Conservation (phyloP, 2,888 invertebrate genomes). For the Apotomis betuletana region DNA sequence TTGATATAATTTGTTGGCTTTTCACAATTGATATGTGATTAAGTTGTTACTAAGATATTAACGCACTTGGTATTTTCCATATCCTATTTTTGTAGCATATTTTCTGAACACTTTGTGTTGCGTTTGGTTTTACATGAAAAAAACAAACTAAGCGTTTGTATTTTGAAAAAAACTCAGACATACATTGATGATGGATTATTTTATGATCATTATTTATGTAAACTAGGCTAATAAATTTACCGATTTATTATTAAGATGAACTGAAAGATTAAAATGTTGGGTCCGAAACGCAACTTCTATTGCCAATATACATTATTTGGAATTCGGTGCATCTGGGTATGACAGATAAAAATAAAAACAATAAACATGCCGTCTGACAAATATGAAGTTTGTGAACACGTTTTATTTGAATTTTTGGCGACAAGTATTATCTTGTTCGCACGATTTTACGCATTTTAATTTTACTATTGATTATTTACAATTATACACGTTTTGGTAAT, state of each 20-base stretch:
- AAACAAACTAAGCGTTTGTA: too few relatives aligned
- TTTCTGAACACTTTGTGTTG: background rate
- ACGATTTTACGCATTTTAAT: background rate
- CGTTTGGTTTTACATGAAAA: too few relatives aligned
- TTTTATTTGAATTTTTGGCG: constrained; percentile 20
- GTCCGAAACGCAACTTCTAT: constrained; percentile 3
- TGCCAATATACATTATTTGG: constrained; percentile 9
- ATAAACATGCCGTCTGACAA: background rate
- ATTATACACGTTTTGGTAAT: background rate
- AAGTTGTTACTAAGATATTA: too few relatives aligned
- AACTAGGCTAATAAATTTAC: too few relatives aligned
- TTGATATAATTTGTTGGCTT: too few relatives aligned
- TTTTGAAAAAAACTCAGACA: too few relatives aligned
- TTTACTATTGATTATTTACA: background rate
- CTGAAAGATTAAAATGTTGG: background rate
- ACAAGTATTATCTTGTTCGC: constrained; percentile 11
- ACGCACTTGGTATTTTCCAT: too few relatives aligned
- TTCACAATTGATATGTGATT: too few relatives aligned
- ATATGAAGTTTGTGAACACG: constrained; percentile 15
- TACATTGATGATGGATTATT: too few relatives aligned
- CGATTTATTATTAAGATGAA: too few relatives aligned
- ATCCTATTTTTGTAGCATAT: background rate
- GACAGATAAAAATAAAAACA: background rate
- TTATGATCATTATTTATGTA: too few relatives aligned
- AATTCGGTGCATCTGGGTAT: background rate